Evolutionary conservation across 2,888 invertebrate species (phyloP).

Genomic region (Pterostichus niger): DNA sequence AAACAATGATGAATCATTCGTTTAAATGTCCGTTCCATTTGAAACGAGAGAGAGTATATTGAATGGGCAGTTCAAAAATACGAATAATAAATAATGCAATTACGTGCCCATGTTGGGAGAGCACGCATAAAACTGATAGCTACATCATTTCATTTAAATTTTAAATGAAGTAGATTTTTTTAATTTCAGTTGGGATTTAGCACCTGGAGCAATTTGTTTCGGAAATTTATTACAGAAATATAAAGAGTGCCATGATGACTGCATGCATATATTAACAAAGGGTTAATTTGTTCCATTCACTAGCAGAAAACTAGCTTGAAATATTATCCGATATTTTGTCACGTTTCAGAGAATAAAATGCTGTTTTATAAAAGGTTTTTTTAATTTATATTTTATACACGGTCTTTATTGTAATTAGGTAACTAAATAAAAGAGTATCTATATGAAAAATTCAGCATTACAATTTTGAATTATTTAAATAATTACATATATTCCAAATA

Average conservation of each 20-base stretch:
- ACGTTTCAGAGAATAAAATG: too few relatives aligned
- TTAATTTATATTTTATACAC: too few relatives aligned
- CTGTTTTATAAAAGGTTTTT: too few relatives aligned
- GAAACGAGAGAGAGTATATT: not conserved
- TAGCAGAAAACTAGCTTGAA: not conserved
- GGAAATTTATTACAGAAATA: slow-evolving; percentile 23
- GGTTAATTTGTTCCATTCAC: not conserved
- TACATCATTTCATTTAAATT: slow-evolving; percentile 39
- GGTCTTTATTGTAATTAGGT: too few relatives aligned
- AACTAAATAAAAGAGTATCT: too few relatives aligned
- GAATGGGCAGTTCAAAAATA: slow-evolving; percentile 1
- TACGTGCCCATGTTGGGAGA: not conserved
- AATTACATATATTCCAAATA: too few relatives aligned
- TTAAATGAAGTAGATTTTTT: slow-evolving; percentile 49
- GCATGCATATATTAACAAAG: slow-evolving; percentile 15
- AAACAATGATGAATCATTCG: too few relatives aligned
- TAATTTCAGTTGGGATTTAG: slow-evolving; percentile 40
- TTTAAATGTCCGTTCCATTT: too few relatives aligned
- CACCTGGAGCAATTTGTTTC: slow-evolving; percentile 12
- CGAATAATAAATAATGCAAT: slow-evolving; percentile 36
- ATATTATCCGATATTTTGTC: not conserved
- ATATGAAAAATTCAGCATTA: too few relatives aligned
- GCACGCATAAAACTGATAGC: slow-evolving; percentile 19
- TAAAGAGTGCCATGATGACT: slow-evolving; percentile 22
- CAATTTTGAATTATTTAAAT: too few relatives aligned